A percentile compares a stretch with the other conserved stretches of the same genome.
These are phyloP conservation scores for Blennius ocellaris DNA, from an alignment of 2,113 vertebrate species.

Conservation along the genomic window DNA sequence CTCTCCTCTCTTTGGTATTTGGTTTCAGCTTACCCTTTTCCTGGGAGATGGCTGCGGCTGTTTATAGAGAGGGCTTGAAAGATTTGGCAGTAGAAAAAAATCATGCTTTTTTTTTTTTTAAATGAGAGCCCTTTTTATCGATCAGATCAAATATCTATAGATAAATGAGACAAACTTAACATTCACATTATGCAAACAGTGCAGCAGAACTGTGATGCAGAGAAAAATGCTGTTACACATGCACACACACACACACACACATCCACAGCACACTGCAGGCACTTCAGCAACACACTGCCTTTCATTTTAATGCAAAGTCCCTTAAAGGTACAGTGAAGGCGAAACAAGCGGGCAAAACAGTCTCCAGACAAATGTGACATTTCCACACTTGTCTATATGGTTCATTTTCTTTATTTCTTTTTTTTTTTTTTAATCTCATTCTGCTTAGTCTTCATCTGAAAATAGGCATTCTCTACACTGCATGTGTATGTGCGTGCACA, in stretches of 20 bases:
- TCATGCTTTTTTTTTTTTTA: slow-evolving; percentile 59
- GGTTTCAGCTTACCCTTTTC: slow-evolving; percentile 63
- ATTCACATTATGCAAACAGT: slow-evolving; percentile 51
- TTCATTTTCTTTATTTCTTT: slow-evolving; percentile 50
- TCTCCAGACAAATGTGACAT: slow-evolving; percentile 60
- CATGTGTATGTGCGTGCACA: not conserved
- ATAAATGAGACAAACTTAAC: slow-evolving; percentile 67
- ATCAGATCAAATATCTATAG: slow-evolving; percentile 53
- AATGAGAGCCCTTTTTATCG: slow-evolving; percentile 46
- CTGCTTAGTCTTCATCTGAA: slow-evolving; percentile 57
- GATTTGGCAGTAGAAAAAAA: slow-evolving; percentile 41
- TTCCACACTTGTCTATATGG: slow-evolving; percentile 43
- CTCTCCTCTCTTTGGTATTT: slow-evolving; percentile 54
- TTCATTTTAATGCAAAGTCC: slow-evolving; percentile 69
- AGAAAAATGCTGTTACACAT: slow-evolving; percentile 27
- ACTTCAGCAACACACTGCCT: slow-evolving; percentile 62
- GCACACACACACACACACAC: not conserved
- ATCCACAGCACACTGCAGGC: not conserved
- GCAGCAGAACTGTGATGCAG: slow-evolving; percentile 45
- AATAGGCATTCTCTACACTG: slow-evolving; percentile 36
- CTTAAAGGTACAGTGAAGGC: slow-evolving; percentile 55
- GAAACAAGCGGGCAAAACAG: slow-evolving; percentile 52
- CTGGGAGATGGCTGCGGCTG: slow-evolving; percentile 53
- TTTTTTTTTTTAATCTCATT: slow-evolving; percentile 58
- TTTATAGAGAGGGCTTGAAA: slow-evolving; percentile 54